phyloP scores from a whole-genome alignment of 2,113 vertebrate genomes.

The Gambusia holbrooki region DNA sequence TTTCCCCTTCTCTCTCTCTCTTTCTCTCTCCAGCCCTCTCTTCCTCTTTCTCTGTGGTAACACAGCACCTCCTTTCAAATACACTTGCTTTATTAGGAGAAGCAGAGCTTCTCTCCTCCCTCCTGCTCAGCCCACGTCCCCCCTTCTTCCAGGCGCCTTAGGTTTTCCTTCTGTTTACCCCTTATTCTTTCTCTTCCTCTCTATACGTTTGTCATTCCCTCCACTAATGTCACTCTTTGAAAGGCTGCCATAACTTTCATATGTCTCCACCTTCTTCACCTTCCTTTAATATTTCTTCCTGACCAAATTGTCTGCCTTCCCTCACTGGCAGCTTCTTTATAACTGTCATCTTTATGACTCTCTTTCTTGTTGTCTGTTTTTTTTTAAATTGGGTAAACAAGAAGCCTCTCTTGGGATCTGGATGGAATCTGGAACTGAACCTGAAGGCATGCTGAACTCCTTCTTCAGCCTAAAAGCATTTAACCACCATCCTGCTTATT shows the following conservation, averaged over 20 bases:
- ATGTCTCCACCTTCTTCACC: constrained; percentile 10
- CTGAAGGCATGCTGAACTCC: constrained; percentile 35
- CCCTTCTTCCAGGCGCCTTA: constrained; percentile 38
- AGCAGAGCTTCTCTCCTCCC: constrained; percentile 63
- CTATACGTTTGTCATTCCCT: constrained; percentile 37
- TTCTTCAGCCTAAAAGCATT: constrained; percentile 21
- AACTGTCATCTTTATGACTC: constrained; percentile 30
- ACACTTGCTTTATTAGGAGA: constrained; percentile 70
- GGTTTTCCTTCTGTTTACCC: constrained; percentile 29
- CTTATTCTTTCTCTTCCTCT: constrained; percentile 5
- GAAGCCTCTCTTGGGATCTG: constrained; percentile 60
- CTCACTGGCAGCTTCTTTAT: constrained; percentile 12
- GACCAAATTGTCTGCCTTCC: not conserved
- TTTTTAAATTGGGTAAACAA: constrained; percentile 71
- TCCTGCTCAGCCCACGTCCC: constrained; percentile 53
- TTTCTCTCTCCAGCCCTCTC: constrained; percentile 27
- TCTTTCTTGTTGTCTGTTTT: constrained; percentile 40
- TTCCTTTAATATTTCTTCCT: constrained; percentile 1
- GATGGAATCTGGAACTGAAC: constrained; percentile 41
- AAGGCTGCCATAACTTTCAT: not conserved
- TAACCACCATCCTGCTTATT: not conserved
- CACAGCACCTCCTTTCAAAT: constrained; percentile 66
- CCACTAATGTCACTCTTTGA: constrained; percentile 4
- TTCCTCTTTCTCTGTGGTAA: constrained; percentile 48
- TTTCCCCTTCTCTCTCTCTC: constrained; percentile 32